Evolutionary conservation across 2,113 vertebrate genomes (phyloP), one percentile per base, ranked within the genome.

Genomic region (Scopus umbretta): DNA sequence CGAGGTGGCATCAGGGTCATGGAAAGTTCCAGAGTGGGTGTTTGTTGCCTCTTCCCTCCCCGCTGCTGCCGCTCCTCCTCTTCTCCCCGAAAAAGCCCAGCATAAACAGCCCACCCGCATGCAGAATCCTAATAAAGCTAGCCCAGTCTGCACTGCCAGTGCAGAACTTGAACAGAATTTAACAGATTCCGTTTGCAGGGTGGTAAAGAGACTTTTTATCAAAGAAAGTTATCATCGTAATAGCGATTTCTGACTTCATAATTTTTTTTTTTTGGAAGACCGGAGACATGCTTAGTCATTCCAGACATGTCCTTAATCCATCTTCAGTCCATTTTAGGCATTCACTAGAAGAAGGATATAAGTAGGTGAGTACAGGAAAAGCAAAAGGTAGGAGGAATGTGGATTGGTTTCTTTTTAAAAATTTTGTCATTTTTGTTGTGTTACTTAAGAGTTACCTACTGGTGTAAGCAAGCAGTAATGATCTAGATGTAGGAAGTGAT

Each of bases 301-400:
- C 90, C 92, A 95, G 75, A 94, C 38, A 8, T 56, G 80, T 83
- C 72, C 88, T 80, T 73, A 94, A 88, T 94, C 65, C 66, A 61
- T 72, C 89, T 72, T 67, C 85, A 74, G 92, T 86, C 80, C 88
- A 66, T 92, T 97, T 97, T 80, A 94, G 88, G 59, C 92, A 59
- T 92, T 95, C 80, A 1, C 93, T 90, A 90, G 95, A 95, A 87
- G 95, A 95, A 88, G 94, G 95, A 53, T 96, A 95, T 88, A 95
- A 95, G 96, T 96, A 93, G 93, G 43, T 47, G 63, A 83, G 90
- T 53, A 65, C 63, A 73, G 81, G 93, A 86, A 86, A 71, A 93
- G 58, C 71, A 47, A 42, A 90, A 96, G 88, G 94, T 96, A 94
- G 85, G 92, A 95, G 82, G 72, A 30, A 29, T 67, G 59, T 80